These are phyloP conservation scores for Hypercompe scribonia DNA, from an alignment of 2,888 invertebrate genomes.

Conservation along the genomic window DNA sequence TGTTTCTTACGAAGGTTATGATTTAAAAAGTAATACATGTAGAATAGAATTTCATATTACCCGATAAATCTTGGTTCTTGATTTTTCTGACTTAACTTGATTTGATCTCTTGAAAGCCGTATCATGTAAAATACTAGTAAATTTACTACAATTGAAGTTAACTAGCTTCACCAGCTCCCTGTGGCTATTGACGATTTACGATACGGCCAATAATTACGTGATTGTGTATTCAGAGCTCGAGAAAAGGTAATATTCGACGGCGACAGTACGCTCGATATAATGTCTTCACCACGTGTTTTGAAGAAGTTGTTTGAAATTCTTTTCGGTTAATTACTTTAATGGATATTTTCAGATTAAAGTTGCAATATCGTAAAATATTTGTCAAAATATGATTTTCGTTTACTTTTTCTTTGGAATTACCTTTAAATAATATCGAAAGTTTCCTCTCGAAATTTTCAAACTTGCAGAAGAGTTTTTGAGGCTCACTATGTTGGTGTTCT, in stretches of 20 bases:
- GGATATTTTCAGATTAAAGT: background rate
- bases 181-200: constrained; percentile 1
- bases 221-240: constrained; percentile 1
- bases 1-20: too few species aligned
- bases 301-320: background rate
- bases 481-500: constrained; percentile 57
- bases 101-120: background rate
- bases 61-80: too few species aligned
- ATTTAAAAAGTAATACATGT: too few species aligned
- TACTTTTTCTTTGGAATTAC: constrained; percentile 29
- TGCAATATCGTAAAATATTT: background rate
- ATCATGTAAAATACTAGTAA: background rate
- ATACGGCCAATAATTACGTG: constrained; percentile 9
- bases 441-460: constrained; percentile 54
- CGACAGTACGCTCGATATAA: background rate
- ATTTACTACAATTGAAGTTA: background rate
- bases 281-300: too few species aligned
- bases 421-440: constrained; percentile 59
- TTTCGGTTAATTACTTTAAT: background rate
- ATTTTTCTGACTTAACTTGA: too few species aligned
- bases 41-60: too few species aligned
- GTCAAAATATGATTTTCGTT: constrained; percentile 22
- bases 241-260: background rate
- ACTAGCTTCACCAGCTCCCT: background rate
- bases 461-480: constrained; percentile 58